phyloP scores from a whole-genome alignment of 2,113 vertebrate genomes.

The Microtus ochrogaster region DNA sequence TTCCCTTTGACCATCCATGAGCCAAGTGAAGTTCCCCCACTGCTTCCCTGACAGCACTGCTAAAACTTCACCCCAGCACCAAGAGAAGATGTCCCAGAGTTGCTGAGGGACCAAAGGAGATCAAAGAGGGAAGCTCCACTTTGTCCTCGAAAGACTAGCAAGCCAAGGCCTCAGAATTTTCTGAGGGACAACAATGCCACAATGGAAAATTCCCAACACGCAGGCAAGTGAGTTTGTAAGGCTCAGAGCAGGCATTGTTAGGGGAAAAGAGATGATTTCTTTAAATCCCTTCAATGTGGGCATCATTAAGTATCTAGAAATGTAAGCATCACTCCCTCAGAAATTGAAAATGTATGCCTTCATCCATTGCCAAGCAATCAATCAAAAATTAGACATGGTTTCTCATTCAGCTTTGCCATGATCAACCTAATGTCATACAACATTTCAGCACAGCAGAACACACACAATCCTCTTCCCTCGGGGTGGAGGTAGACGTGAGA shows the following conservation, averaged over 20 bases:
- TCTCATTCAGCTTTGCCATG: not conserved
- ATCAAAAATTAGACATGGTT: slow-evolving; percentile 30
- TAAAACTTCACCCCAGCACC: not conserved
- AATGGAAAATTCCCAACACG: slow-evolving; percentile 28
- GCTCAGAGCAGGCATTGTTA: not conserved
- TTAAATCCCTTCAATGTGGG: slow-evolving; percentile 2
- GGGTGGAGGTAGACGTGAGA: not conserved
- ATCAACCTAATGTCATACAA: not conserved
- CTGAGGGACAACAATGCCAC: not conserved
- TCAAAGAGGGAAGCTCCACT: not conserved
- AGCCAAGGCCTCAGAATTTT: slow-evolving; percentile 11
- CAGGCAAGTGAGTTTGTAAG: not conserved
- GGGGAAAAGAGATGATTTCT: not conserved
- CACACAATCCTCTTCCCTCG: not conserved
- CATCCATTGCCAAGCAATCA: slow-evolving; percentile 23
- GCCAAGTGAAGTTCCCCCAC: not conserved
- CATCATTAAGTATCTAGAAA: slow-evolving; percentile 37
- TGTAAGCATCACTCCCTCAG: not conserved
- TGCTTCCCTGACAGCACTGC: not conserved
- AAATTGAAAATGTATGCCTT: slow-evolving; percentile 29
- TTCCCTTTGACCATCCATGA: not conserved
- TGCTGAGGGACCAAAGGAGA: not conserved
- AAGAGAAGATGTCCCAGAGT: not conserved
- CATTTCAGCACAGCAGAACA: not conserved
- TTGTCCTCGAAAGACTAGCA: not conserved